These are phyloP conservation scores for Leptinotarsa lineolata DNA, from an alignment of 1,140 invertebrate genomes.

Conservation along the genomic window DNA sequence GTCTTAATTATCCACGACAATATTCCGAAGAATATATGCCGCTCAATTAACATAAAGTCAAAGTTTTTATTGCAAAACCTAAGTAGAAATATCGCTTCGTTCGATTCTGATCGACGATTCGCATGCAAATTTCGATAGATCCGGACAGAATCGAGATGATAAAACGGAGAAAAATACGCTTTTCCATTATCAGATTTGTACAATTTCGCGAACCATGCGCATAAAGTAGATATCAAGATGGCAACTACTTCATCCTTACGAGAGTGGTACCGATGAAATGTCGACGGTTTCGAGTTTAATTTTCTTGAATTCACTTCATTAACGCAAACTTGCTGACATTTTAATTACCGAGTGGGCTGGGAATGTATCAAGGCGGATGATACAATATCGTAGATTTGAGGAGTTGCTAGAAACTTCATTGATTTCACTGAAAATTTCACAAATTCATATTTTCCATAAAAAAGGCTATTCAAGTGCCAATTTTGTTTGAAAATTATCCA, in stretches of 20 bases:
- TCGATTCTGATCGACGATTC: slow-evolving; percentile 30
- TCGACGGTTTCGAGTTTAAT: neutral
- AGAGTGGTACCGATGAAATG: neutral
- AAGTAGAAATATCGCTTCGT: slow-evolving; percentile 31
- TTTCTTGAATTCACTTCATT: slow-evolving; percentile 10
- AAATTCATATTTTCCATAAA: too few relatives aligned
- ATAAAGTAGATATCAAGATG: slow-evolving; percentile 29
- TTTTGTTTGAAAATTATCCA: too few relatives aligned
- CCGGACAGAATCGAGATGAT: slow-evolving; percentile 26
- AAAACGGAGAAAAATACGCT: slow-evolving; percentile 28
- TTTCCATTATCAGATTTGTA: slow-evolving; percentile 28
- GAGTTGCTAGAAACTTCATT: too few relatives aligned
- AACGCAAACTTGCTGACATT: slow-evolving; percentile 1
- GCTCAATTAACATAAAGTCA: slow-evolving; percentile 44
- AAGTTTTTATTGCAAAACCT: slow-evolving; percentile 38
- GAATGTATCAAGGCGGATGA: neutral
- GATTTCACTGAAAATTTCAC: too few relatives aligned
- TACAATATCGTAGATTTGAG: too few relatives aligned
- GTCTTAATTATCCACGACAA: slow-evolving; percentile 42
- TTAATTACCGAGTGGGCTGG: slow-evolving; percentile 4
- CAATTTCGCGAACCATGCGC: slow-evolving; percentile 5
- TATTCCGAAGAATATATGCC: slow-evolving; percentile 40
- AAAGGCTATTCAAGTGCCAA: too few relatives aligned
- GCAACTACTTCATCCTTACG: neutral
- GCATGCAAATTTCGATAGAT: slow-evolving; percentile 42